Evolutionary conservation across 2,113 vertebrate species (phyloP), one percentile per base, ranked within the genome.

Genomic region (Eonycteris spelaea): DNA sequence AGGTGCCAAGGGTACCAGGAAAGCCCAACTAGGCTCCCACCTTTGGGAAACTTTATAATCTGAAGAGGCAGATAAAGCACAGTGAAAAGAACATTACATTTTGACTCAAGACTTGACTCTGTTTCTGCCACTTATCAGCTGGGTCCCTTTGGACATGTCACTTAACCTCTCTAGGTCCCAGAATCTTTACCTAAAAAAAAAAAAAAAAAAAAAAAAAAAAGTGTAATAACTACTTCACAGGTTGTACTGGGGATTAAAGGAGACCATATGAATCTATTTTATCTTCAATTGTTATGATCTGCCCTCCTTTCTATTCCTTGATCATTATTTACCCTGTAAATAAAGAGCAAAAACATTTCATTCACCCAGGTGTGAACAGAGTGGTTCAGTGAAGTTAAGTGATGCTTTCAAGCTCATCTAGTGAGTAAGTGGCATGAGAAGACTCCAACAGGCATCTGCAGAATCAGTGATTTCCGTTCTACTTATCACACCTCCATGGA

Each of bases 51-150:
- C 8, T 12, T 91, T 77, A 16, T 26, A 67, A 74, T 65, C 33
- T 80, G 35, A 51, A 71, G 61, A 59, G 15, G 12, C 16, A 91
- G 6, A 33, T 79, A 65, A 0, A 51, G 7, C 21, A 3, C 28
- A 84, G 24, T 57, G 13, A 51, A 91, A 93, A 85, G 55, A 87
- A 48, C 33, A 51, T 43, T 95, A 78, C 38, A 2, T 61, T 88
- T 95, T 68, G 26, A 93, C 35, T 93, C 4, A 92, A 95, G 48
- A 77, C 14, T 85, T 93, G 40, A 67, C 38, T 80, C 28, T 53
- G 5, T 51, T 95, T 80, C 38, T 88, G 5, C 57, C 35, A 19
- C 10, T 80, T 80, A 35, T 22, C 57, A 75, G 2, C 26, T 86
- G 28, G 10, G 3, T 78, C n/a, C 53, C 5, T 24, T 22, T 57